phyloP scores from a whole-genome alignment of 1,140 invertebrate species.

The Contarinia nasturtii region DNA sequence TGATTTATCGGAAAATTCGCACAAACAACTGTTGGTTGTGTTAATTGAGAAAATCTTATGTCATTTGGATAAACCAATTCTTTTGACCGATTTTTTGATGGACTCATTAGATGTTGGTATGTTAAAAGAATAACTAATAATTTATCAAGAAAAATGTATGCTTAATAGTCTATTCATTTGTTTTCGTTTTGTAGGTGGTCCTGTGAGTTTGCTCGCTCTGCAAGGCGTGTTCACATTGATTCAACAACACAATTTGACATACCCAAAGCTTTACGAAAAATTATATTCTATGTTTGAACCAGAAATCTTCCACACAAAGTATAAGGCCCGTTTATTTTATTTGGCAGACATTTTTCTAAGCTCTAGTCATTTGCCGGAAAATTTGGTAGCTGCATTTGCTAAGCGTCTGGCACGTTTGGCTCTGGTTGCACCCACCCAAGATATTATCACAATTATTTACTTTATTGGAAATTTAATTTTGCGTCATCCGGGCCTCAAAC shows the following conservation, averaged over 20 bases:
- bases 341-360: slow-evolving; percentile 77
- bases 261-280: slow-evolving; percentile 87
- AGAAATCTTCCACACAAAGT: slow-evolving; percentile 77
- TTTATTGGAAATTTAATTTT: slow-evolving; percentile 76
- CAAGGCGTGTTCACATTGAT: slow-evolving; percentile 85
- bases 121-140: neutral
- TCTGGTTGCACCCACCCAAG: slow-evolving; percentile 60
- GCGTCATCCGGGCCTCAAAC: slow-evolving; percentile 65
- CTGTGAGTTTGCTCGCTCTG: slow-evolving; percentile 72
- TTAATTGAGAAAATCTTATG: slow-evolving; percentile 66
- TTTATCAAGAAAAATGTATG: neutral
- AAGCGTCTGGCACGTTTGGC: slow-evolving; percentile 72
- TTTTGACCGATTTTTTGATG: slow-evolving; percentile 84
- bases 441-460: slow-evolving; percentile 57
- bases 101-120: slow-evolving; percentile 65
- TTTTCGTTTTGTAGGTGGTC: slow-evolving; percentile 48
- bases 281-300: slow-evolving; percentile 84
- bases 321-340: slow-evolving; percentile 70
- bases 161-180: neutral
- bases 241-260: slow-evolving; percentile 81
- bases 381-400: slow-evolving; percentile 79
- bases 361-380: slow-evolving; percentile 82
- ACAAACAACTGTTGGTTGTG: slow-evolving; percentile 59
- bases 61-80: slow-evolving; percentile 59
- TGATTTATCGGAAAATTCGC: slow-evolving; percentile 40